Evolutionary conservation across 2,797 vertebrate species (phyloP).

Genomic region (Muraenolepis orangiensis): DNA sequence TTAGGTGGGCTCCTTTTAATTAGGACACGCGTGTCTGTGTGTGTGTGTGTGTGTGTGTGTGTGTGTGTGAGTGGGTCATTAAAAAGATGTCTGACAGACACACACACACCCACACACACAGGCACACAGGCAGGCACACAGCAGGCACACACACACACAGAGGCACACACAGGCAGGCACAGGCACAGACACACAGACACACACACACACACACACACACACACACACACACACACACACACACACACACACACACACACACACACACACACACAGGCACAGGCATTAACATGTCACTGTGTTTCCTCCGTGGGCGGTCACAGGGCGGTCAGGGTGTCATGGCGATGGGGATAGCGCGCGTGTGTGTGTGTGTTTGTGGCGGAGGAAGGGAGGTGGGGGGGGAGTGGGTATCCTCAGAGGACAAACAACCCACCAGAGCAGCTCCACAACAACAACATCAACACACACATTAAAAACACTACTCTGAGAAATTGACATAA

Average conservation of each 20-base stretch:
- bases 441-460: background rate
- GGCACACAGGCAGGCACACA: constrained; percentile 15
- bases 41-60: background rate
- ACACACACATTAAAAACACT: background rate
- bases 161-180: constrained; percentile 45
- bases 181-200: constrained; percentile 39
- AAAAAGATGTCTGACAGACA: constrained; percentile 71
- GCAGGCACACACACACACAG: constrained; percentile 37
- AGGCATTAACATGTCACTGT: constrained; percentile 6
- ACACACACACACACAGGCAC: constrained; percentile 22
- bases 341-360: background rate
- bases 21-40: constrained; percentile 61
- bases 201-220: constrained; percentile 30
- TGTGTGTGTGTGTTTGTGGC: background rate
- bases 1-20: constrained; percentile 78
- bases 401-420: background rate
- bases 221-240: constrained; percentile 9
- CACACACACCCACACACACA: constrained; percentile 39
- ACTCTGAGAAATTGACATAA: too few relatives aligned
- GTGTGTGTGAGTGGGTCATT: constrained; percentile 71
- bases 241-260: background rate
- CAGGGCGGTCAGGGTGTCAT: background rate
- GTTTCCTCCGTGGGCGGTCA: background rate
- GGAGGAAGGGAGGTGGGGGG: background rate
- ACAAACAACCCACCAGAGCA: background rate